phyloP scores from a whole-genome alignment of 2,797 vertebrate genomes.

The Anabacerthia variegaticeps region DNA sequence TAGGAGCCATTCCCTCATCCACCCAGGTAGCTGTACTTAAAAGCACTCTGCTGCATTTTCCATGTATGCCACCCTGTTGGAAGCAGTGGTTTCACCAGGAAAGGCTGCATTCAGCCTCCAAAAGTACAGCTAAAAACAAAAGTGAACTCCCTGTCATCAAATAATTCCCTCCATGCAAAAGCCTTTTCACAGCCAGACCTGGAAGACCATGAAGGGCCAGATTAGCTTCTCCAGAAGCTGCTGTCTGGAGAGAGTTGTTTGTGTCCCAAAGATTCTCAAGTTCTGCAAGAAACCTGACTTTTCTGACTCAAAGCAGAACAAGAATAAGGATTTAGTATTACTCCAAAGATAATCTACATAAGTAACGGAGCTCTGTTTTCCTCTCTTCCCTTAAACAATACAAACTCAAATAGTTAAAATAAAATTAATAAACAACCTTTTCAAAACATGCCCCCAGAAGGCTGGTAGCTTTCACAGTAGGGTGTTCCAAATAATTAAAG shows the following conservation, averaged over 20 bases:
- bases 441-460: neutral
- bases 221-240: neutral
- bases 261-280: neutral
- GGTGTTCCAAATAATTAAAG: neutral
- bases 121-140: neutral
- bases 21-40: neutral
- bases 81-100: neutral
- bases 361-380: neutral
- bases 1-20: neutral
- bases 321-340: neutral
- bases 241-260: neutral
- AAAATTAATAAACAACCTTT: neutral
- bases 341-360: neutral
- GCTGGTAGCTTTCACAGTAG: neutral
- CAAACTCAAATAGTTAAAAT: neutral
- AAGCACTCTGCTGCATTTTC: neutral
- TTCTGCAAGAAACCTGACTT: neutral
- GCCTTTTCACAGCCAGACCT: neutral
- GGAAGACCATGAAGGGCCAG: neutral
- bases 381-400: neutral
- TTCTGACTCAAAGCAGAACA: neutral
- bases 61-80: neutral
- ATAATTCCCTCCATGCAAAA: neutral
- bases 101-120: neutral
- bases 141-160: neutral